Percentiles rank a stretch among this genome's conserved stretches.
These are phyloP conservation scores for Chaunax sp. DNA, from an alignment of 2,797 vertebrate genomes.

Conservation along the genomic window DNA sequence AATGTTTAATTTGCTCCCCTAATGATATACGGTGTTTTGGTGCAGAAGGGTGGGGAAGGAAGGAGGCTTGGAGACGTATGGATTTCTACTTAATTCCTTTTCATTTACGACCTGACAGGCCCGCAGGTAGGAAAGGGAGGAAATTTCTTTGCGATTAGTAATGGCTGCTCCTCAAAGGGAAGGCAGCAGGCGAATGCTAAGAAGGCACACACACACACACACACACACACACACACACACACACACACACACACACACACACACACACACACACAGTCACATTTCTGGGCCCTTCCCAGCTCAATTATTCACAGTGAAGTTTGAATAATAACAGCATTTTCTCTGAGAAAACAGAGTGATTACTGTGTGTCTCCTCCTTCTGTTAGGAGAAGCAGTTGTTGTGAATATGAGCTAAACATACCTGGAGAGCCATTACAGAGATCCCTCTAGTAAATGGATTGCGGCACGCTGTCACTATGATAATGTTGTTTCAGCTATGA, in stretches of 20 bases:
- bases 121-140: constrained; percentile 79
- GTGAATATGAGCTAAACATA: constrained; percentile 48
- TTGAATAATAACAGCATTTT: constrained; percentile 79
- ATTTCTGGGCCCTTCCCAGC: constrained; percentile 63
- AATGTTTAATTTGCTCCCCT: constrained; percentile 87
- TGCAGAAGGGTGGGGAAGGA: constrained; percentile 55
- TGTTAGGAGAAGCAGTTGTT: constrained; percentile 43
- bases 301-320: constrained; percentile 79
- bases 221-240: constrained; percentile 25
- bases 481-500: constrained; percentile 36
- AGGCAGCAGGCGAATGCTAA: constrained; percentile 78
- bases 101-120: constrained; percentile 83
- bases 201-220: constrained; percentile 36
- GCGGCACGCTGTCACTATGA: constrained; percentile 36
- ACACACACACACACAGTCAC: constrained; percentile 42
- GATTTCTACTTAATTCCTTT: constrained; percentile 85
- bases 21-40: constrained; percentile 80
- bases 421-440: constrained; percentile 58
- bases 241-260: constrained; percentile 33
- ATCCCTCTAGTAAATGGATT: constrained; percentile 35
- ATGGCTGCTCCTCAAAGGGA: constrained; percentile 81
- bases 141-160: constrained; percentile 84
- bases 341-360: constrained; percentile 73
- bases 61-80: constrained; percentile 76
- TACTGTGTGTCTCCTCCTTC: constrained; percentile 57